Percentiles rank a stretch among this genome's conserved stretches.
Evolutionary conservation across 2,113 vertebrate species (phyloP).

Genomic region (Proterorhinus semilunaris): DNA sequence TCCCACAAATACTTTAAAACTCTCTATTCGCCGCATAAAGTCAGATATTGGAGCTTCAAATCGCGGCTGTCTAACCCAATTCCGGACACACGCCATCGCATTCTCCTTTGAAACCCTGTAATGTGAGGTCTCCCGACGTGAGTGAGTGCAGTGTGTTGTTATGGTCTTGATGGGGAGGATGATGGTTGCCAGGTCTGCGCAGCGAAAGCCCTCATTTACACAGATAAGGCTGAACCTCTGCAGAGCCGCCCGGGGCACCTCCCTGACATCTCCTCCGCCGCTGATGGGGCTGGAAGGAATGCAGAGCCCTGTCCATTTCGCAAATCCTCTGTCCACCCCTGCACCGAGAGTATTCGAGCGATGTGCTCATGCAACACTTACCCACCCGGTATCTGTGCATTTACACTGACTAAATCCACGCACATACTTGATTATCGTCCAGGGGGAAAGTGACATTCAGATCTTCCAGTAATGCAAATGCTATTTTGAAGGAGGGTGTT

Average conservation of each 20-base stretch:
- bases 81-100: too few species aligned
- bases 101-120: constrained; percentile 1
- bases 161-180: constrained; percentile 25
- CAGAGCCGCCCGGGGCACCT: constrained; percentile 63
- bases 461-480: too few species aligned
- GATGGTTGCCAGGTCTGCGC: constrained; percentile 64
- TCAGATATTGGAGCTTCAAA: not conserved
- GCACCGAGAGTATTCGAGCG: not conserved
- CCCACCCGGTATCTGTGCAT: not conserved
- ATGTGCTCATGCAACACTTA: not conserved
- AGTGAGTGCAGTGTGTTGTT: constrained; percentile 59
- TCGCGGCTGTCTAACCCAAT: not conserved
- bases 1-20: not conserved
- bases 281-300: constrained; percentile 59
- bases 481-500: too few species aligned
- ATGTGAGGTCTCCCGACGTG: constrained; percentile 47
- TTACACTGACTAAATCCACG: not conserved
- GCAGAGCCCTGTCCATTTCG: constrained; percentile 28
- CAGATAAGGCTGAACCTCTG: constrained; percentile 66
- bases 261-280: constrained; percentile 60
- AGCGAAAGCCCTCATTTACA: constrained; percentile 65
- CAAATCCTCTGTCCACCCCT: not conserved
- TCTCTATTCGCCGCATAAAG: not conserved
- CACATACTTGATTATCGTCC: too few species aligned
- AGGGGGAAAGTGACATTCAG: too few species aligned